Evolutionary conservation across 2,797 vertebrate genomes (phyloP).

Genomic region (Sarcoramphus papa): DNA sequence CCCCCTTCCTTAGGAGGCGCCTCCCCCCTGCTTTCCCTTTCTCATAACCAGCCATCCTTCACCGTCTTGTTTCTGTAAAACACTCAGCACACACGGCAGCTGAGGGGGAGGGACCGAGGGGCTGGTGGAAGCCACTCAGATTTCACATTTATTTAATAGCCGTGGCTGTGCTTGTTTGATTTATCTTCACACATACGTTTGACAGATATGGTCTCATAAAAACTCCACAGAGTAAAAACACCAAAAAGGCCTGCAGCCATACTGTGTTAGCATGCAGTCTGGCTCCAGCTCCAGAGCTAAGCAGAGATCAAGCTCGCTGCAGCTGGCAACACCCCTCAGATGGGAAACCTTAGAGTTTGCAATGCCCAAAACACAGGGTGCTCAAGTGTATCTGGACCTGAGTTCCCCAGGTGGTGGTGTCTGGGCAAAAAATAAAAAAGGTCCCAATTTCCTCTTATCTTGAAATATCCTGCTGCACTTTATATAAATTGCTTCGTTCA

Average conservation of each 20-base stretch:
- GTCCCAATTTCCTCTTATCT: background rate
- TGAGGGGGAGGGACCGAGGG: background rate
- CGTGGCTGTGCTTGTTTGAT: conserved; percentile 58
- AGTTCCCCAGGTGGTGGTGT: background rate
- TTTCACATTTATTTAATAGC: conserved; percentile 58
- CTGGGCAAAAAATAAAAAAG: background rate
- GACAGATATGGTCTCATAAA: conserved; percentile 72
- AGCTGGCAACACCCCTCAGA: background rate
- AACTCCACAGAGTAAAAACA: conserved; percentile 61
- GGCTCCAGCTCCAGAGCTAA: conserved; percentile 4
- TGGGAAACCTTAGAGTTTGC: background rate
- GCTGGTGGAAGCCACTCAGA: conserved; percentile 52
- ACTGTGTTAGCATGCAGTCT: conserved; percentile 6
- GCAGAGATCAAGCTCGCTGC: background rate
- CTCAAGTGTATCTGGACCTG: background rate
- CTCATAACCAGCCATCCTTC: conserved; percentile 1
- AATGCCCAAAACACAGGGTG: background rate
- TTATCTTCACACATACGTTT: conserved; percentile 58
- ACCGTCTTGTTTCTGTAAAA: conserved; percentile 9
- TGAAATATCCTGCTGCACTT: background rate
- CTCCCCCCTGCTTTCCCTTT: background rate
- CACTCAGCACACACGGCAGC: background rate
- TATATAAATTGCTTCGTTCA: background rate
- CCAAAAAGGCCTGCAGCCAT: conserved; percentile 56
- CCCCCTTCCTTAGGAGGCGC: background rate